Conservation (phyloP, 2,113 vertebrate genomes). For the Rhizomys pruinosus region DNA sequence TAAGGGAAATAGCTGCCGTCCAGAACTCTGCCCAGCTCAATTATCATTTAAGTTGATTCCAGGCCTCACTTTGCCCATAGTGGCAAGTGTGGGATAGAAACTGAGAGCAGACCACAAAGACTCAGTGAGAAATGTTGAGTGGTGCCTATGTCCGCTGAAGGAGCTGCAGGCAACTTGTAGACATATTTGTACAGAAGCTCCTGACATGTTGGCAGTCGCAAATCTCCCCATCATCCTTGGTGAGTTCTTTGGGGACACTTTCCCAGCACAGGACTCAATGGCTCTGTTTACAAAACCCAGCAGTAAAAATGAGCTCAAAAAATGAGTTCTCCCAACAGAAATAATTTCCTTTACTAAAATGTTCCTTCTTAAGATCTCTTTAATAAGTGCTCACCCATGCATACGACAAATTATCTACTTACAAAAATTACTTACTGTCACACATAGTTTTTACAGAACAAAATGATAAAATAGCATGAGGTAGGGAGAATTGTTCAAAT, state of each 20-base stretch:
- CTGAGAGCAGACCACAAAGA: neutral
- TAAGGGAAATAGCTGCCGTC: neutral
- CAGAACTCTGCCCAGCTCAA: neutral
- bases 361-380: neutral
- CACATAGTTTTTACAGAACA: neutral
- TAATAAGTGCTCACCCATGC: neutral
- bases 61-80: neutral
- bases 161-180: neutral
- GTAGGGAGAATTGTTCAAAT: constrained; percentile 10
- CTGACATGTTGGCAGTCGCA: neutral
- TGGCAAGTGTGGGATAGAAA: neutral
- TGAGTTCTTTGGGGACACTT: neutral
- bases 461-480: neutral
- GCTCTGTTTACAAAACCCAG: neutral
- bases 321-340: neutral
- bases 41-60: neutral
- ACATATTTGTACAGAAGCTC: neutral
- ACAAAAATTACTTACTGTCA: no score
- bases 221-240: neutral
- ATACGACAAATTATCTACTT: neutral
- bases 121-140: neutral
- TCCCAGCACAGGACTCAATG: neutral
- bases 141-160: rapidly evolving
- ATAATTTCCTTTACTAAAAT: neutral
- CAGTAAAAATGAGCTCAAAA: neutral